Percentiles rank a stretch among this genome's conserved stretches.
These are phyloP conservation scores for Hydropsyche betteni DNA, from an alignment of 2,888 invertebrate species.

Conservation along the genomic window DNA sequence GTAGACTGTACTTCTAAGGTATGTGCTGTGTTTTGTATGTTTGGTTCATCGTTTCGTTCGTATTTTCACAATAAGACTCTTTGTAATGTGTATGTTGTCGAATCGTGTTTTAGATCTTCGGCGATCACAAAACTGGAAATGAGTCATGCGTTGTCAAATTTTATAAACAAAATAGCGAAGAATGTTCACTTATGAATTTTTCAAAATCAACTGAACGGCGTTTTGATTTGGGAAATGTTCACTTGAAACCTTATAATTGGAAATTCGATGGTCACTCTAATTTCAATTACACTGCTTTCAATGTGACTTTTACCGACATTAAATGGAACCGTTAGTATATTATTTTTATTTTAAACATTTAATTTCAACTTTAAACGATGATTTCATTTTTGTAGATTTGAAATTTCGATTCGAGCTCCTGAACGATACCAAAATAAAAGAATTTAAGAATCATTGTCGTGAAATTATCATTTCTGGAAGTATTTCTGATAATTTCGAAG, in stretches of 20 bases:
- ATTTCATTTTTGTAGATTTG: constrained; percentile 35
- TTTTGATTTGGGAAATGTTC: constrained; percentile 42
- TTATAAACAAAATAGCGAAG: constrained; percentile 40
- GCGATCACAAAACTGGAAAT: neutral
- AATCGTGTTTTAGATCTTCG: neutral
- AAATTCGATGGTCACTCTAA: constrained; percentile 33
- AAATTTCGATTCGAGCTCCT: constrained; percentile 44
- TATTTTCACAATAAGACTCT: neutral
- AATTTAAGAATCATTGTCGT: constrained; percentile 48
- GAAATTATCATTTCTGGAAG: constrained; percentile 38
- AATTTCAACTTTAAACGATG: constrained; percentile 4
- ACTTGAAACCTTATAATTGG: constrained; percentile 45
- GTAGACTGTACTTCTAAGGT: too few relatives aligned
- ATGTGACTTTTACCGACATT: constrained; percentile 46
- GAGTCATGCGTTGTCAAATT: constrained; percentile 22
- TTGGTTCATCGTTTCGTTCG: too few relatives aligned
- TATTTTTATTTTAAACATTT: neutral
- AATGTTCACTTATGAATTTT: constrained; percentile 42
- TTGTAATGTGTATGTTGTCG: neutral
- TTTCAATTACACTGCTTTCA: constrained; percentile 42
- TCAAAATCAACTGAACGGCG: neutral
- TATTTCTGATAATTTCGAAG: constrained; percentile 5
- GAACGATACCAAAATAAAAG: constrained; percentile 17
- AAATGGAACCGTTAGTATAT: constrained; percentile 47
- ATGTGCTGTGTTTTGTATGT: too few relatives aligned